Percentiles rank a stretch among this genome's conserved stretches.
phyloP scores from a whole-genome alignment of 2,113 vertebrate species.

The Prionailurus bengalensis region DNA sequence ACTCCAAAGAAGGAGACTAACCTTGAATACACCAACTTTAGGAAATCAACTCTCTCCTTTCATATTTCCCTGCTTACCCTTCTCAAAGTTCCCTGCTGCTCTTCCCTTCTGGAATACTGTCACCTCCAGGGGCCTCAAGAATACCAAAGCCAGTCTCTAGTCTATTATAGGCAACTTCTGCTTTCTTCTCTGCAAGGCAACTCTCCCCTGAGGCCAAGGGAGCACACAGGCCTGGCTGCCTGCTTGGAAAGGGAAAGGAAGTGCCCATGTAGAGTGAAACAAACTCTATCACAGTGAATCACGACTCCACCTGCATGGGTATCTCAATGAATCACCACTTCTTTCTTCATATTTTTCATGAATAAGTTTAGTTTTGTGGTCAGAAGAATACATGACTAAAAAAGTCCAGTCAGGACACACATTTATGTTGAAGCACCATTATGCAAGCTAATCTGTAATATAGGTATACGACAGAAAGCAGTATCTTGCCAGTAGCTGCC shows the following conservation, averaged over 20 bases:
- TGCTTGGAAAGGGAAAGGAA: neutral
- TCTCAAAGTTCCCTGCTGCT: neutral
- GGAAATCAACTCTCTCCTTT: neutral
- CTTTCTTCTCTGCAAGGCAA: neutral
- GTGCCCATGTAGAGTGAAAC: neutral
- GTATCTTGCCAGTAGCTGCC: neutral
- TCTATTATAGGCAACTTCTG: neutral
- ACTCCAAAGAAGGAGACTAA: neutral
- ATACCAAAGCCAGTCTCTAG: neutral
- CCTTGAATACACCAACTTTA: neutral
- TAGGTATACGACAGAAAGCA: neutral
- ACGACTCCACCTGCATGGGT: neutral
- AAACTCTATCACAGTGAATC: neutral
- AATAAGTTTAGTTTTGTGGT: neutral
- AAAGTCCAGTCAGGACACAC: neutral
- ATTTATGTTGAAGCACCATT: neutral
- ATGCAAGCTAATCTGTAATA: neutral
- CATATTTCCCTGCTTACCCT: neutral
- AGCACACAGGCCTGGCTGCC: neutral
- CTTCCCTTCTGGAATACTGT: neutral
- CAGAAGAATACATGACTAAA: neutral
- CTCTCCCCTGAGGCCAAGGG: neutral
- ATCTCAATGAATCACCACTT: neutral
- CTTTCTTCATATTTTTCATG: neutral
- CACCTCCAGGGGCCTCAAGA: neutral